Evolutionary conservation across 2,797 vertebrate species (phyloP).

Genomic region (Lithobates pipiens): DNA sequence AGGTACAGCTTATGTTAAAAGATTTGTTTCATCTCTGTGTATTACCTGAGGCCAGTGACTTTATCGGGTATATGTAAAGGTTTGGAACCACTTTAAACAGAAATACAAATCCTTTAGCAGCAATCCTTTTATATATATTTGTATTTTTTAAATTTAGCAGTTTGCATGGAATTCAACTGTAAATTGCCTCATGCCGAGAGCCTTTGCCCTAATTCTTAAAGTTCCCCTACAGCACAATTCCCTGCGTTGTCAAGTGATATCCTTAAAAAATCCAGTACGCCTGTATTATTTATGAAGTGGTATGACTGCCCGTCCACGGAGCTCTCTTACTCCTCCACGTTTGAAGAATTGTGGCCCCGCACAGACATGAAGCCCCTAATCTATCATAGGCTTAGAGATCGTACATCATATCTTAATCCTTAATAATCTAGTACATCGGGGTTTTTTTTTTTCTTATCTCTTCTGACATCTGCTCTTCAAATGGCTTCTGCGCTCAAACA

Average conservation of each 20-base stretch:
- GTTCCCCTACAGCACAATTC: not conserved
- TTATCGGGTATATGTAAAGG: no score
- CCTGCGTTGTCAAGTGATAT: not conserved
- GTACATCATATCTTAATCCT: not conserved
- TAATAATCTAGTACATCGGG: not conserved
- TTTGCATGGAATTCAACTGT: not conserved
- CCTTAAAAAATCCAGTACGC: not conserved
- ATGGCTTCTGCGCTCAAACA: not conserved
- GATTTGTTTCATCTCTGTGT: no score
- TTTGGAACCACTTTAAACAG: no score
- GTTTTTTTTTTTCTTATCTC: not conserved
- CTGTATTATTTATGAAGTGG: not conserved
- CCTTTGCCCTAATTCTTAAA: not conserved
- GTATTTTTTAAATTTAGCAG: no score
- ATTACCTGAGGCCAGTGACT: no score
- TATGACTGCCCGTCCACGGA: not conserved
- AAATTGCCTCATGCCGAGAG: not conserved
- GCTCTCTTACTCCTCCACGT: not conserved
- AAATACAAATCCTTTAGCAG: no score
- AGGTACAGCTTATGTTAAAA: no score
- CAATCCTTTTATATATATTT: no score
- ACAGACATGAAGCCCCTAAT: not conserved
- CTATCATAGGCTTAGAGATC: not conserved
- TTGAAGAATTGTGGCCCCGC: slow-evolving; percentile 9
- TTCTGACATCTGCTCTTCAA: not conserved